A percentile compares a stretch with the other conserved stretches of the same genome.
These are phyloP conservation scores for Anarhynchus alexandrinus DNA, from an alignment of 2,113 vertebrate species.

Conservation along the genomic window DNA sequence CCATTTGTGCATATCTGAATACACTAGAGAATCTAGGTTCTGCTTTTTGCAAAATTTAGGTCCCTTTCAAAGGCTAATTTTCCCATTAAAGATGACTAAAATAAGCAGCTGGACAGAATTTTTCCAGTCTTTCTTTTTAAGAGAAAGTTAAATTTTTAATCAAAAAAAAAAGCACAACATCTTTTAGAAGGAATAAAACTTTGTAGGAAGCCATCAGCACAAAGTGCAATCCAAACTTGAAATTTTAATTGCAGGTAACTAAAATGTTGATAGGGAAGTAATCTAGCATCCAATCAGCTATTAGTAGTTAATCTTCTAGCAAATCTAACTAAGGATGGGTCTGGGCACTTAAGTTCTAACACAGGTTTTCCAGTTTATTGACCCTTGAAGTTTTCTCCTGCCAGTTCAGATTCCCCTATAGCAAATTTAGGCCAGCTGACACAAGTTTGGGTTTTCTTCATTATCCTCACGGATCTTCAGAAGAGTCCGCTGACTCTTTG, in stretches of 20 bases:
- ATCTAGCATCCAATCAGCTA: background rate
- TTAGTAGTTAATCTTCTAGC: background rate
- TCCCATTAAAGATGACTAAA: background rate
- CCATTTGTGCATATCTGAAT: background rate
- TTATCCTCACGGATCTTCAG: background rate
- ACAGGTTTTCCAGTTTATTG: background rate
- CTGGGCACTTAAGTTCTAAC: background rate
- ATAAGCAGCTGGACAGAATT: background rate
- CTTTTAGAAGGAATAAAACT: background rate
- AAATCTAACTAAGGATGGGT: background rate
- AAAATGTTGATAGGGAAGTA: background rate
- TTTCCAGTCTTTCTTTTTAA: background rate
- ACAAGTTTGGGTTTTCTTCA: background rate
- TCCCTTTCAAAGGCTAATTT: conserved; percentile 2
- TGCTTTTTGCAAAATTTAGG: background rate
- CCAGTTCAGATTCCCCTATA: background rate
- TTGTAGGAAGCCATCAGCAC: background rate
- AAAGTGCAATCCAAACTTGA: background rate
- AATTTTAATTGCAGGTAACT: conserved; percentile 12
- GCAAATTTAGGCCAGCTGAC: background rate
- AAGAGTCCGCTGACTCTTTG: background rate
- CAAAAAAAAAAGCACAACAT: background rate
- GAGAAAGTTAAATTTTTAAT: background rate
- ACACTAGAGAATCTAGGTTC: background rate
- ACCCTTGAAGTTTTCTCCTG: background rate